Evolutionary conservation across 2,888 invertebrate species (phyloP).

Genomic region (Tipula confusa): DNA sequence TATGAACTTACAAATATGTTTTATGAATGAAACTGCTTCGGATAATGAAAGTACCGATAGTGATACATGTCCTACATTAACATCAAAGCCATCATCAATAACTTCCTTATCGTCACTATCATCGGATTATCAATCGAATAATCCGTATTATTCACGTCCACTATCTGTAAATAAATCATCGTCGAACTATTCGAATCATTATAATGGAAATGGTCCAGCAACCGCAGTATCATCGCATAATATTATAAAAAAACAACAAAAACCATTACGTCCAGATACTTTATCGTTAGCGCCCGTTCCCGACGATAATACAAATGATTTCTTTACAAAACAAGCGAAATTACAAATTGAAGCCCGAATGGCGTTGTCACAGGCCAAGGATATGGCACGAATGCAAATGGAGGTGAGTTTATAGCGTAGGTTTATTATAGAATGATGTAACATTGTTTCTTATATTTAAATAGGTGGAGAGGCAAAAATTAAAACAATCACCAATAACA

Average conservation of each 20-base stretch:
- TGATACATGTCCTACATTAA: constrained; percentile 52
- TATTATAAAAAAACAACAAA: constrained; percentile 33
- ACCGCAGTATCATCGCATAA: constrained; percentile 37
- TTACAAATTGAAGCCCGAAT: constrained; percentile 82
- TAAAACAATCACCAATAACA: constrained; percentile 75
- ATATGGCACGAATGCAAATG: constrained; percentile 89
- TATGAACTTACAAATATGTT: constrained; percentile 92
- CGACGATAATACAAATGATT: constrained; percentile 61
- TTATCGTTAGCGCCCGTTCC: constrained; percentile 52
- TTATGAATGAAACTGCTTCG: constrained; percentile 88
- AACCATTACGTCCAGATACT: constrained; percentile 48
- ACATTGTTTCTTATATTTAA: constrained; percentile 32
- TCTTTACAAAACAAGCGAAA: constrained; percentile 74
- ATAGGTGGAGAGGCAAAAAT: constrained; percentile 62
- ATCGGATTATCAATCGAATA: constrained; percentile 36
- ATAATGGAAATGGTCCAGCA: constrained; percentile 34
- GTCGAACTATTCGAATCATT: constrained; percentile 38
- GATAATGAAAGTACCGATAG: constrained; percentile 78
- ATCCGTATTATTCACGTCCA: constrained; percentile 42
- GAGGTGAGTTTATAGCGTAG: constrained; percentile 55
- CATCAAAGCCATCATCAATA: constrained; percentile 35
- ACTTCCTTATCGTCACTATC: constrained; percentile 36
- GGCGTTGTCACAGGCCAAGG: constrained; percentile 84
- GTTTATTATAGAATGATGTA: background rate
- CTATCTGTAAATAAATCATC: constrained; percentile 39